Conservation (phyloP, 37 sponge, comb jelly and placozoan genomes). For the Axinella damicornis region DNA sequence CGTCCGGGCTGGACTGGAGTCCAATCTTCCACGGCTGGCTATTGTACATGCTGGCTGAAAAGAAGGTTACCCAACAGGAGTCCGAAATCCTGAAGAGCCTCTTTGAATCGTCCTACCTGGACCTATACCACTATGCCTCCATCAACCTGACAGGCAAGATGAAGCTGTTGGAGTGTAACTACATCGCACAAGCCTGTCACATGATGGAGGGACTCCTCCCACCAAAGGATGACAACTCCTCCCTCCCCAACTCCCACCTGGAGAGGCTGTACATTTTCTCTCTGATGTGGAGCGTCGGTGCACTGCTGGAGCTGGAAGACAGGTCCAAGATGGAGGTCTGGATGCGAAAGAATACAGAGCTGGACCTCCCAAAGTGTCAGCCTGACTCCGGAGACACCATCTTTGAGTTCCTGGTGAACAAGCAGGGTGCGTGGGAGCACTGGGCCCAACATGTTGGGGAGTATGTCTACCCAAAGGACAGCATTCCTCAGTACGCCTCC, state of each 20-base stretch:
- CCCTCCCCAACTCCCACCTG: slow-evolving; percentile 64
- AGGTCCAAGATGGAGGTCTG: slow-evolving; percentile 92
- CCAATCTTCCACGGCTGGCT: slow-evolving; percentile 94
- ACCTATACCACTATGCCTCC: slow-evolving; percentile 73
- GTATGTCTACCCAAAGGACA: slow-evolving; percentile 92
- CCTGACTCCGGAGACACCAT: slow-evolving; percentile 88
- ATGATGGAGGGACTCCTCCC: slow-evolving; percentile 95
- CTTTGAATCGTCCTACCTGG: slow-evolving; percentile 82
- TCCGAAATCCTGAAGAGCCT: slow-evolving; percentile 69
- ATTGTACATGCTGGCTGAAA: slow-evolving; percentile 67
- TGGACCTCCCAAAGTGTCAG: slow-evolving; percentile 79
- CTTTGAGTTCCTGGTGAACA: slow-evolving; percentile 92
- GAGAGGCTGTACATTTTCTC: slow-evolving; percentile 94
- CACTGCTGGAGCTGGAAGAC: slow-evolving; percentile 93
- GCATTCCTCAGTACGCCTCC: slow-evolving; percentile 86
- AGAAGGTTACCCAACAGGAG: slow-evolving; percentile 81
- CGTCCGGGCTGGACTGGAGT: slow-evolving; percentile 95
- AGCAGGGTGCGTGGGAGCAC: slow-evolving; percentile 91
- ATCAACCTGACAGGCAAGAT: slow-evolving; percentile 86
- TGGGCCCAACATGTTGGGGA: slow-evolving; percentile 92
- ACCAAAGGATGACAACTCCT: slow-evolving; percentile 76
- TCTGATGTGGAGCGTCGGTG: slow-evolving; percentile 99
- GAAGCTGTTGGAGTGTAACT: slow-evolving; percentile 92
- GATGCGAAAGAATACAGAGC: slow-evolving; percentile 77
- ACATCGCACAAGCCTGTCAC: slow-evolving; percentile 83